Evolutionary conservation across 1,140 invertebrate species (phyloP), one percentile per base, ranked within the genome.

Genomic region (Cotesia vestalis): DNA sequence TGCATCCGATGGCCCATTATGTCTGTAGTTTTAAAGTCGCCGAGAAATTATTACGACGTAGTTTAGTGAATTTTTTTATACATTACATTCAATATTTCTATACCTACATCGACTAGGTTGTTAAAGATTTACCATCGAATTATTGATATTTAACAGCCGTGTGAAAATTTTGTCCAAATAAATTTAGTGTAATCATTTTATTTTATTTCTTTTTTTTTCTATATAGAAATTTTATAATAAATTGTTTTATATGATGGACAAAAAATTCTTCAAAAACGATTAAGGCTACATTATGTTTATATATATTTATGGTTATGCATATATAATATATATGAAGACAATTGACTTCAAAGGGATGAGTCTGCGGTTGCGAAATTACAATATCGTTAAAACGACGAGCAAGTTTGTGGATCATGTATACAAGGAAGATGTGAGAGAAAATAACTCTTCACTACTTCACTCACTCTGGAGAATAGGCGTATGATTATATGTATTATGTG

Each of bases 401-500:
- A 71, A 77, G 66, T 71, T 68, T 38, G 67, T 57, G 17, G 71
- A 79, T 59, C 69, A 66, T 69, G 74, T 77, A 74, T 77, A 67
- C 35, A 53, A 55, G 60, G 64, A 73, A 52, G 63, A 55, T 52
- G 57, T 57, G 12, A 55, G 59, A 59, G 9, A 35, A 60, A 61
- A 40, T 70, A 14, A 70, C 69, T 52, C 62, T 67, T 71, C 75
- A 60, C 63, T 46, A 46, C 40, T 46, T 46, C 11, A 46, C 40
- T 46, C 40, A 46, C 40, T 46, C 40, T 57, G 73, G 75, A 73
- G 75, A 80, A 78, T 82, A 81, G 81, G 80, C 73, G 61, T 4
- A 57, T 80, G 80, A 84, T 84, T 83, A 84, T 82, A 83, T 78
- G 79, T 76, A 83, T 84, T 84, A 84, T 80, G 72, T 78, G 71